phyloP scores from a whole-genome alignment of 2,888 invertebrate genomes.

The Plebejus argus region DNA sequence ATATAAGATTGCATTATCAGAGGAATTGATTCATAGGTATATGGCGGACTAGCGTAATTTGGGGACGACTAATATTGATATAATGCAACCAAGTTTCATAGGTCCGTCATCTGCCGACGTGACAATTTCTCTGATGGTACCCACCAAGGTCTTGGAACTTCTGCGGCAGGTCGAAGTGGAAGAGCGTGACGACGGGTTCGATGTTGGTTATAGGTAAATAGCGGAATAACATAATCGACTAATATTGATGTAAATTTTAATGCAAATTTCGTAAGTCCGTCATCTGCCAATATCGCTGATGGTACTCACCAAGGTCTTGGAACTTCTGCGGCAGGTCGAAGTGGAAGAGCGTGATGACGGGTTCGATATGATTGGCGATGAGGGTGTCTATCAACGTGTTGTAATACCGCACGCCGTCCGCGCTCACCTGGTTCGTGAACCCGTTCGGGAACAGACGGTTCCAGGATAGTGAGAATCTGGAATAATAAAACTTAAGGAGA shows the following conservation, averaged over 20 bases:
- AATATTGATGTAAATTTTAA: too few relatives aligned
- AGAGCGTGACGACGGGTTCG: conserved; percentile 74
- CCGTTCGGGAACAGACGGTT: conserved; percentile 69
- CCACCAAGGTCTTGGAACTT: conserved; percentile 60
- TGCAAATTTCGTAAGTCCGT: too few relatives aligned
- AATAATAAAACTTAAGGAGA: too few relatives aligned
- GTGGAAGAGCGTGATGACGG: conserved; percentile 75
- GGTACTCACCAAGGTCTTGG: conserved; percentile 56
- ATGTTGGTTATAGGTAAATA: too few relatives aligned
- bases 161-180: conserved; percentile 73
- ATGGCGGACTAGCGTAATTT: too few relatives aligned
- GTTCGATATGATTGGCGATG: conserved; percentile 72
- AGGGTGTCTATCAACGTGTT: conserved; percentile 75
- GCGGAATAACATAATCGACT: too few relatives aligned
- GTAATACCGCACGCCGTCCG: conserved; percentile 78
- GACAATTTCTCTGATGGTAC: not conserved
- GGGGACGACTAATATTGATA: too few relatives aligned
- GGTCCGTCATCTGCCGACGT: too few relatives aligned
- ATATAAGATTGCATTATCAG: too few relatives aligned
- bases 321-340: conserved; percentile 70
- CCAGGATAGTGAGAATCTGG: conserved; percentile 82
- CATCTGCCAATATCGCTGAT: not conserved
- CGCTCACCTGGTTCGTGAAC: conserved; percentile 64
- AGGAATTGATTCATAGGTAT: too few relatives aligned
- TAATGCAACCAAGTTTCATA: too few relatives aligned